phyloP scores from a whole-genome alignment of 2,888 invertebrate genomes.

The Drosophila macrospina region DNA sequence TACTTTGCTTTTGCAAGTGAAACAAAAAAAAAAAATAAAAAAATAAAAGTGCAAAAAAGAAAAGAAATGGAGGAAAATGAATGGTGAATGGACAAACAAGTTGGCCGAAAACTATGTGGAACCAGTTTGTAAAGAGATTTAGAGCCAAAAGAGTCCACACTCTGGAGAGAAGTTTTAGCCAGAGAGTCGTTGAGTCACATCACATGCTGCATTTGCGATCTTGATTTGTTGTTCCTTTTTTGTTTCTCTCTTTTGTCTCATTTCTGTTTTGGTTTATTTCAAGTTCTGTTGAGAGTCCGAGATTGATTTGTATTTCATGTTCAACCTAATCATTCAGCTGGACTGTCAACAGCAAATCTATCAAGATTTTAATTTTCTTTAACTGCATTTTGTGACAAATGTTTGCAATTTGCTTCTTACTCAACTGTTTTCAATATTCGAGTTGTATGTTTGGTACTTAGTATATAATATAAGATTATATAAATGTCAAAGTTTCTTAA shows the following conservation, averaged over 20 bases:
- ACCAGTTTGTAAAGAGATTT: constrained; percentile 50
- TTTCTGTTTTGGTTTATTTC: constrained; percentile 3
- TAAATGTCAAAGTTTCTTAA: not conserved
- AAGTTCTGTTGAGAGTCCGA: constrained; percentile 1
- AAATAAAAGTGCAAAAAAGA: constrained; percentile 38
- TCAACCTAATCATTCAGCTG: constrained; percentile 34
- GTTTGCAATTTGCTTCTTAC: constrained; percentile 4
- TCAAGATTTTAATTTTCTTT: constrained; percentile 11
- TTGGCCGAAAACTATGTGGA: constrained; percentile 46
- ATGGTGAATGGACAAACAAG: constrained; percentile 51
- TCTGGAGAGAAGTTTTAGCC: not conserved
- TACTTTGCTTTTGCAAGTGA: constrained; percentile 38
- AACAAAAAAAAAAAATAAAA: constrained; percentile 37
- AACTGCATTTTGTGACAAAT: constrained; percentile 8
- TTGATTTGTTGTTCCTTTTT: constrained; percentile 44
- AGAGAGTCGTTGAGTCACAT: constrained; percentile 36
- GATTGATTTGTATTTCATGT: constrained; percentile 20
- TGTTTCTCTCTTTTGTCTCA: not conserved
- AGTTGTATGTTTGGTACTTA: not conserved
- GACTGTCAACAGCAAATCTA: constrained; percentile 25
- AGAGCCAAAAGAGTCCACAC: constrained; percentile 20
- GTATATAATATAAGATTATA: no score
- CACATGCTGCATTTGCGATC: constrained; percentile 67
- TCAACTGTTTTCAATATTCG: not conserved
- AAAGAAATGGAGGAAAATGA: constrained; percentile 49